Evolutionary conservation across 2,888 invertebrate genomes (phyloP).

Genomic region (Brachyopa scutellaris): DNA sequence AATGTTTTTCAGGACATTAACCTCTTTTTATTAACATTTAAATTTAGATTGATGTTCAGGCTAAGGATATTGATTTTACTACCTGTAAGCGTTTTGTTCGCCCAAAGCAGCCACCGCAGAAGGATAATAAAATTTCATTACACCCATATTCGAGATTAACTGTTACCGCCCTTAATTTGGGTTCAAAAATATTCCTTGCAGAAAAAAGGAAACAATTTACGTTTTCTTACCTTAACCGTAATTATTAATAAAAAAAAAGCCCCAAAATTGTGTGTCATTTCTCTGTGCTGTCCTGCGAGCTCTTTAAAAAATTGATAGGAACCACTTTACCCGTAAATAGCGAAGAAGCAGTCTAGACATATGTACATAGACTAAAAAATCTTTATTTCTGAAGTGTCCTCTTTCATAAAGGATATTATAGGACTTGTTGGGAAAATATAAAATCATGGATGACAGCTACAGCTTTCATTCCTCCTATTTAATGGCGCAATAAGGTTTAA

Average conservation of each 20-base stretch:
- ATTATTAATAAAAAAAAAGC: background rate
- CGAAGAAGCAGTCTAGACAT: slow-evolving; percentile 16
- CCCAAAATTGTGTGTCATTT: too few relatives aligned
- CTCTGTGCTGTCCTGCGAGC: too few relatives aligned
- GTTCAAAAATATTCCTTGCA: background rate
- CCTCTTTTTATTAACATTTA: slow-evolving; percentile 27
- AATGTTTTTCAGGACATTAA: slow-evolving; percentile 46
- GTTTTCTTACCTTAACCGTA: slow-evolving; percentile 22
- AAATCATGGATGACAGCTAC: too few relatives aligned
- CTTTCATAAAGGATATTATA: slow-evolving; percentile 2
- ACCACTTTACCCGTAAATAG: background rate
- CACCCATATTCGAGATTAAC: slow-evolving; percentile 7
- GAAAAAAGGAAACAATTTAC: background rate
- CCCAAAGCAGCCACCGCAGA: slow-evolving; percentile 1
- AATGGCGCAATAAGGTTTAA: background rate
- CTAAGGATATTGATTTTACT: slow-evolving; percentile 35
- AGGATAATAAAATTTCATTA: slow-evolving; percentile 36
- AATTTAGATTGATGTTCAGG: slow-evolving; percentile 11
- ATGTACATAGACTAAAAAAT: too few relatives aligned
- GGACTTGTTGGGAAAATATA: background rate
- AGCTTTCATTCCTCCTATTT: background rate
- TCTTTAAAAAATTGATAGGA: background rate
- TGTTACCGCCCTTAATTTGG: background rate
- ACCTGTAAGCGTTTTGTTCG: slow-evolving; percentile 28
- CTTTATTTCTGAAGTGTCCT: slow-evolving; percentile 29